Evolutionary conservation across 2,113 vertebrate genomes (phyloP), one percentile per base, ranked within the genome.

Genomic region (Mellivora capensis): DNA sequence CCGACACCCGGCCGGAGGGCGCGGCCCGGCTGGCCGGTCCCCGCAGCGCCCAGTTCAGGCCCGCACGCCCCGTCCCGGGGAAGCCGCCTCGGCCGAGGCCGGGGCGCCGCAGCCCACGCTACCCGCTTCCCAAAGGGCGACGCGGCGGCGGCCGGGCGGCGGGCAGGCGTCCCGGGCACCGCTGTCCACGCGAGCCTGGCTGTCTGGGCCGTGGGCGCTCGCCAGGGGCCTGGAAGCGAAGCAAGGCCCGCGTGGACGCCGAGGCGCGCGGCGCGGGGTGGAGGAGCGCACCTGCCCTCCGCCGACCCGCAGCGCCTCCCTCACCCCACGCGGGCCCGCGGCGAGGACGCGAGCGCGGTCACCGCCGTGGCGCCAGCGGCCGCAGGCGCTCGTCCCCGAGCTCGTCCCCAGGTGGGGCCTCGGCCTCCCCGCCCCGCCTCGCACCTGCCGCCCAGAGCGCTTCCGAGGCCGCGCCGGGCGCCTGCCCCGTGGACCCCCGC

Each of bases 391-490:
- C 74, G 44, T 27, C 74, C 74, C 7, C 4, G 31, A 34, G 44
- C 76, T 12, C 5, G 47, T 80, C 59, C 62, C 1, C 4, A 1
- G 37, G 20, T 0, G 3, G 2, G 12, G 84, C 10, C 2, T 42
- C n/a, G n/a, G n/a, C n/a, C 59, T 57, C 34, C 49, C 39, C 25
- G 7, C 72, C 72, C 13, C 0, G 72, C 72, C 21, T 6, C 4
- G 44, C 76, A 37, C 62, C 12, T 47, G 47, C 29, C 52, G 39
- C 39, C 47, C 17, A 3, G 10, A 2, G 25, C 2, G 11, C 34
- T 0, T 3, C 6, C 13, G 29, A 1, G 0, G 0, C 4, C 14
- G 18, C 8, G 7, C 21, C 1, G 20, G 34, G 31, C 44, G n/a
- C 37, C 2, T 34, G 44, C 39, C 69, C 34, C 10, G 69, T 10